Base-by-base conservation (phyloP, 2,888 invertebrate genomes). In the Ochropleura leucogaster region DNA sequence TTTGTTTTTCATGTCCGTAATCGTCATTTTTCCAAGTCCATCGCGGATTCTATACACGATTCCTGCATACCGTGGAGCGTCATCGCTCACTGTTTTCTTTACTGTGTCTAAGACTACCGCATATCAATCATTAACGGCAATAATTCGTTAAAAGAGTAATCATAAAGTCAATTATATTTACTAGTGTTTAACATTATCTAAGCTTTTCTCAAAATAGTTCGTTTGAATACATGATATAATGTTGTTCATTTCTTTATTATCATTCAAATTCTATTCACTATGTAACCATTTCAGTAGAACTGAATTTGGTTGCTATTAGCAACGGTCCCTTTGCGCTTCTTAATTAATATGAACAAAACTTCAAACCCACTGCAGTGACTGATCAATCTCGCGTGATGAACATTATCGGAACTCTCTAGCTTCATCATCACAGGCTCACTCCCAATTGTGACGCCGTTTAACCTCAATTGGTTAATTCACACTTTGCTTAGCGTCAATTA, bases 391-490 rank as follows among this genome's bases (percentile, higher is more conserved):
- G 53, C 30, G 12, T 71, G 55, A 64, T 49, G 46, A 53, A 3
- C 3, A 12, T 7, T 60, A 63, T 69, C 46, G 46, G 42, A 57
- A 42, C 60, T 16, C 8, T 9, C 57, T 16, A 46, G 64, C 70
- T 71, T 40, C 76, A 77, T 74, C 82, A 82, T 74, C 69, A 69
- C 70, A 20, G 74, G 64, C 80, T 40, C 55, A 74, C 69, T 69
- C 69, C 68, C 87, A 89, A 90, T 89, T 88, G 87, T 73, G 80
- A 77, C 64, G 77, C 66, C 80, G 79, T 85, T 89, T 90, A 87
- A 88, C 89, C 87, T 87, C 88, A 90, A 90, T 90, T 90, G 90
- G 87, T 88, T 90, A 90, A 90, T 90, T 90, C 89, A 90, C 90
- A 89, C 90, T 89, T 86, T 82, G 87, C 84, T 87, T 87, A 85